phyloP scores from a whole-genome alignment of 2,797 vertebrate genomes.

The Bradypodion pumilum region DNA sequence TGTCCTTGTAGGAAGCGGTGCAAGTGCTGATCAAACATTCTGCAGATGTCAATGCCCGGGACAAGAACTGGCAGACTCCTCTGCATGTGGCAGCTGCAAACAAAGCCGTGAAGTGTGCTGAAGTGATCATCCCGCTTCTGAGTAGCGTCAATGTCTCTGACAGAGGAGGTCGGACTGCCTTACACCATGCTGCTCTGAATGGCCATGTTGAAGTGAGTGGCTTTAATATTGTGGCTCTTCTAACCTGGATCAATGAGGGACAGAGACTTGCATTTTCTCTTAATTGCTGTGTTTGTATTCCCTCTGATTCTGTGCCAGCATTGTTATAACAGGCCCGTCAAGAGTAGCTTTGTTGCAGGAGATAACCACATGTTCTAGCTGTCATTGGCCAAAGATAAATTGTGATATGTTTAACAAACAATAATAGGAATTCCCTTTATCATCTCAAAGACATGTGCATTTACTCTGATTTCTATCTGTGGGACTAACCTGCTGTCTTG shows the following conservation, averaged over 20 bases:
- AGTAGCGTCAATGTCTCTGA: conserved; percentile 96
- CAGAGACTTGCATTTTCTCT: background rate
- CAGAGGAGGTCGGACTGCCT: conserved; percentile 90
- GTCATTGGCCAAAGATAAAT: background rate
- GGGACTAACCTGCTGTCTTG: background rate
- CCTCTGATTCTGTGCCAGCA: background rate
- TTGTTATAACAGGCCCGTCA: background rate
- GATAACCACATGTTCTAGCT: background rate
- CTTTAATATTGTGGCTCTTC: fast-evolving
- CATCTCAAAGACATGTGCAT: background rate
- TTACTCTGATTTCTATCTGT: background rate
- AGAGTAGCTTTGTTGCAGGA: background rate
- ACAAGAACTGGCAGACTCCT: conserved; percentile 99
- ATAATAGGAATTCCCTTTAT: background rate
- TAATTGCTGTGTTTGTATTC: too few species aligned
- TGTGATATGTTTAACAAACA: background rate
- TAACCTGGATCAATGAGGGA: background rate
- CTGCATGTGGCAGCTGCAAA: conserved; percentile 93
- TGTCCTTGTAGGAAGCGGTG: conserved; percentile 85
- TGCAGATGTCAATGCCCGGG: conserved; percentile 92
- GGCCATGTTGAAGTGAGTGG: conserved; percentile 88
- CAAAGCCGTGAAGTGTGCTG: conserved; percentile 90
- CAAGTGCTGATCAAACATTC: conserved; percentile 94
- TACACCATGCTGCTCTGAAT: conserved; percentile 95
- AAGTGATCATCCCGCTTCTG: conserved; percentile 91